Conservation (phyloP, 2,797 vertebrate species). For the Calcarius lapponicus region DNA sequence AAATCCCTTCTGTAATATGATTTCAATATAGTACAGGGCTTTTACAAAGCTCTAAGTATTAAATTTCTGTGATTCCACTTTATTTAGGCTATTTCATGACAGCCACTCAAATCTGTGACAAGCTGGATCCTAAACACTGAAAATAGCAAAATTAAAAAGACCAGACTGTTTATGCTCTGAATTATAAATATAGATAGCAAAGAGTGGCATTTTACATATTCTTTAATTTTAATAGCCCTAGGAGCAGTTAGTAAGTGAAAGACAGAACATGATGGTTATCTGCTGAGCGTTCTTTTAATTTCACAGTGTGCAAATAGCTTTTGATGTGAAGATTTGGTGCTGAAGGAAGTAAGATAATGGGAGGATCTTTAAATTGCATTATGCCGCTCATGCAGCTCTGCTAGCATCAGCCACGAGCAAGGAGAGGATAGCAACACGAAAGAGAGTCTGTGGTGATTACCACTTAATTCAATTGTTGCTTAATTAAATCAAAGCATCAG, state of each 20-base stretch:
- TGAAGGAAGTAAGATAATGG: conserved; percentile 19
- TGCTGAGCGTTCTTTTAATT: conserved; percentile 49
- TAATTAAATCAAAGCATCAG: conserved; percentile 67
- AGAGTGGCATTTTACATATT: conserved; percentile 10
- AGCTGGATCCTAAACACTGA: neutral
- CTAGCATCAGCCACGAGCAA: conserved; percentile 16
- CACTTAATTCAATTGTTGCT: conserved; percentile 45
- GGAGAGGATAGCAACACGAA: neutral
- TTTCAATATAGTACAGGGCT: neutral
- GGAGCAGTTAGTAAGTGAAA: neutral
- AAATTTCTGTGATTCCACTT: neutral
- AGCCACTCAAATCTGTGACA: neutral
- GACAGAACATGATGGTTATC: conserved; percentile 23
- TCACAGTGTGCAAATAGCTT: conserved; percentile 33
- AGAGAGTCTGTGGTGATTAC: conserved; percentile 15
- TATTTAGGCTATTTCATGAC: neutral
- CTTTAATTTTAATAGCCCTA: conserved; percentile 18
- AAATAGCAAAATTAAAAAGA: neutral
- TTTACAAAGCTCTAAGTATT: neutral
- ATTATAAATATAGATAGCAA: neutral
- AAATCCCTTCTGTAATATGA: neutral
- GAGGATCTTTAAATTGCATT: conserved; percentile 34
- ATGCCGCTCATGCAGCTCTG: conserved; percentile 10
- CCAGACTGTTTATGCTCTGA: neutral
- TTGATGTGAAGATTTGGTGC: conserved; percentile 38